Evolutionary conservation across 2,888 invertebrate species (phyloP).

Genomic region (Lepidochitona cinerea): DNA sequence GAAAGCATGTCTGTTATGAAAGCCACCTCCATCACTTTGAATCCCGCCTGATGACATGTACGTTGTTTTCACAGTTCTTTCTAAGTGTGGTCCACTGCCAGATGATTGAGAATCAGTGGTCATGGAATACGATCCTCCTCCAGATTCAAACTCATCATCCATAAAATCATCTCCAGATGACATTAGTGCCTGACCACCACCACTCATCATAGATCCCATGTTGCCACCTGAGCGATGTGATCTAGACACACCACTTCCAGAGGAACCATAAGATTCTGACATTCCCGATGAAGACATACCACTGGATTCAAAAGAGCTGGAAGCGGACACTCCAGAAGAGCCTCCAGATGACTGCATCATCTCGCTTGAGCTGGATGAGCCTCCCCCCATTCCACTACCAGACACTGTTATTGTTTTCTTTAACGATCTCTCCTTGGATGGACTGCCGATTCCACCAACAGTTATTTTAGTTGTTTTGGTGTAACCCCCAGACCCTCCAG

Average conservation of each 20-base stretch:
- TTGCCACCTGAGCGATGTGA: background rate
- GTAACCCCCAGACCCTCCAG: background rate
- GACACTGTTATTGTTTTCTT: background rate
- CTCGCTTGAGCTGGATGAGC: background rate
- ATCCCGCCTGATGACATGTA: background rate
- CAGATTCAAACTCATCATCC: background rate
- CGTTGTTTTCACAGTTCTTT: background rate
- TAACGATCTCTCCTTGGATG: background rate
- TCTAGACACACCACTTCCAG: background rate
- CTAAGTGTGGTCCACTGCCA: background rate
- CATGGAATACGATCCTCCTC: background rate
- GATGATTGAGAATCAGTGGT: background rate
- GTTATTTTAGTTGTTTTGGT: background rate
- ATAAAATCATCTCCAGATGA: background rate
- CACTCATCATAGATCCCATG: no score
- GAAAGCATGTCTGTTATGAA: slow-evolving; percentile 16
- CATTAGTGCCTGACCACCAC: background rate
- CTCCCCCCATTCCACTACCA: background rate
- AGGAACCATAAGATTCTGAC: background rate
- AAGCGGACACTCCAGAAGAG: background rate
- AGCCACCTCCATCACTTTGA: slow-evolving; percentile 1
- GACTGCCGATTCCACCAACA: background rate
- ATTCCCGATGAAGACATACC: background rate
- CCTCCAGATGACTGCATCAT: background rate
- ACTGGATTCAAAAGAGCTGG: background rate